Evolutionary conservation across 2,113 vertebrate genomes (phyloP).

Genomic region (Ceyx cyanopectus): DNA sequence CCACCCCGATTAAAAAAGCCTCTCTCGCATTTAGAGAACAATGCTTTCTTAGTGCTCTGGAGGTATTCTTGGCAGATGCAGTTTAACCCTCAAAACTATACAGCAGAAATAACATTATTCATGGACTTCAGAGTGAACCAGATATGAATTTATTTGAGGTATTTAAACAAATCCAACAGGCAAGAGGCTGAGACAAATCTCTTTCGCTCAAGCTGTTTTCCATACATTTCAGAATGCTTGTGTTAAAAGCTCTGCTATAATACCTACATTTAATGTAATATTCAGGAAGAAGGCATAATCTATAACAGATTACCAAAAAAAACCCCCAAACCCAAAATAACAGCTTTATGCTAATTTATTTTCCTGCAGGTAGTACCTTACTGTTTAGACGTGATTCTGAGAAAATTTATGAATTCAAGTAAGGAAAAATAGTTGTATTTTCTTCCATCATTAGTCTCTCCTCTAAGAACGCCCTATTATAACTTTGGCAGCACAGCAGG

Average conservation of each 20-base stretch:
- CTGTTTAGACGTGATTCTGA: neutral
- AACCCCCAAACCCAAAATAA: neutral
- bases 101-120: neutral
- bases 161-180: neutral
- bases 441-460: neutral
- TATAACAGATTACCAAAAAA: neutral
- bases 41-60: neutral
- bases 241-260: neutral
- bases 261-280: neutral
- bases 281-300: neutral
- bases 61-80: neutral
- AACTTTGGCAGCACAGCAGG: constrained; percentile 23
- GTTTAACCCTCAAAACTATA: neutral
- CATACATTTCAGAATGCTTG: neutral
- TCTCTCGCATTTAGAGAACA: neutral
- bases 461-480: constrained; percentile 23
- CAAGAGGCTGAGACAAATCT: neutral
- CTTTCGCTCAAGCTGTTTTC: neutral
- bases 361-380: neutral
- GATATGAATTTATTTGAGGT: neutral
- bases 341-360: neutral
- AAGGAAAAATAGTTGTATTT: neutral
- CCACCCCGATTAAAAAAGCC: neutral
- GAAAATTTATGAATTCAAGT: neutral
- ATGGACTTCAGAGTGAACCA: neutral